Base-by-base conservation (phyloP, 2,888 invertebrate species). In the Tetragnatha montana region DNA sequence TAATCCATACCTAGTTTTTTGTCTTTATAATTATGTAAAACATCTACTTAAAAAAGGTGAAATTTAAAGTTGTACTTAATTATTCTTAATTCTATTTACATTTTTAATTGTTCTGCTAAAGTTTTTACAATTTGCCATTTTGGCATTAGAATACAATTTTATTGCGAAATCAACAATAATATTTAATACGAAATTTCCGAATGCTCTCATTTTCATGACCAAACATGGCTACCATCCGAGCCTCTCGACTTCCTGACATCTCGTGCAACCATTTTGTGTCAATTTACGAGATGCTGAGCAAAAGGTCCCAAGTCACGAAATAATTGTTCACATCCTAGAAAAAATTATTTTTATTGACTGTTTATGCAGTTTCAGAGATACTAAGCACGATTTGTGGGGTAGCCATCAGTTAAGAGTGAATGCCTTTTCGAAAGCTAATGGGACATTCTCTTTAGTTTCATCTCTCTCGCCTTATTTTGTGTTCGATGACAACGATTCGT, bases 271-370 rank as follows among this genome's bases (percentile, higher is more conserved):
- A 75, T 84, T 81, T 75, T 70, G 12, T 76, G 70, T 81, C 80
- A 89, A 84, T 89, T 89, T 89, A 89, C 73, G 81, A 22, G 84
- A 84, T 89, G 60, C 73, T 14, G 50, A 51, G 75, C 69, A 81
- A 89, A 89, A 84, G 70, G 88, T 73, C n/a, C 14, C 21, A 47
- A 49, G 88, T 89, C 88, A 89, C 88, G 88, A 76, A 80, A 89
- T 51, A 19, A 47, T 76, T 74, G 47, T 73, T 60, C 68, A 19
- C 60, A 60, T 60, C 60, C 60, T 19, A 14, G 50, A 83, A 81
- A 82, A 22, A 68, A 76, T 69, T 60, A 68, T 84, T 76, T 81
- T 50, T 76, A 84, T 84, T 76, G 76, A 76, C 76, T 84, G 74
- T 76, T 51, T 82, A 73, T 74, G 82, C 49, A 21, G 35, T 82